These are phyloP conservation scores for Anabas testudineus DNA, from an alignment of 2,797 vertebrate species.

Conservation along the genomic window DNA sequence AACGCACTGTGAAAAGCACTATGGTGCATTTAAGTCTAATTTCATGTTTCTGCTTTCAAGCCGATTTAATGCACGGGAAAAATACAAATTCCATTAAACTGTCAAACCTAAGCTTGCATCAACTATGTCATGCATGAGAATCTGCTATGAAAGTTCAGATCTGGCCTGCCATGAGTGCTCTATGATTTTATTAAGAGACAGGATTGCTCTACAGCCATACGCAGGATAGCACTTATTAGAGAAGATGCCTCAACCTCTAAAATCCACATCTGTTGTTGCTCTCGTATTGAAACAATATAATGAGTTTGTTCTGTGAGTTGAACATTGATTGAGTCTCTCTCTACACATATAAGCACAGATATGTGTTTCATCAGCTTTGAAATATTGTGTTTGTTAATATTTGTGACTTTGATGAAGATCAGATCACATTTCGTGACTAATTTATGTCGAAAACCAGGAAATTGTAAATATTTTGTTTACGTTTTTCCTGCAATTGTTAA, in stretches of 20 bases:
- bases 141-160: conserved; percentile 33
- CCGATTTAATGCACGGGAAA: too few relatives aligned
- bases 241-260: neutral
- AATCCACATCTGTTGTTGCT: conserved; percentile 14
- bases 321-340: too few relatives aligned
- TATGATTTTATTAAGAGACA: conserved; percentile 42
- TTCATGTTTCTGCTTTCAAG: conserved; percentile 5
- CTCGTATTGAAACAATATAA: neutral
- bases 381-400: too few relatives aligned
- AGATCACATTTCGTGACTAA: too few relatives aligned
- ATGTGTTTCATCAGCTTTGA: too few relatives aligned
- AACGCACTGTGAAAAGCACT: neutral
- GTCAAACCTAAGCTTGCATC: conserved; percentile 3
- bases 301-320: too few relatives aligned
- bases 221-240: too few relatives aligned
- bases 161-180: conserved; percentile 12
- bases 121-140: conserved; percentile 10
- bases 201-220: conserved; percentile 39
- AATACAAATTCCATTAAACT: too few relatives aligned
- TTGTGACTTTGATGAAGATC: too few relatives aligned
- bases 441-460: too few relatives aligned
- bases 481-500: neutral
- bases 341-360: too few relatives aligned
- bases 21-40: conserved; percentile 2
- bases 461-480: too few relatives aligned